A percentile compares a stretch with the other conserved stretches of the same genome.
phyloP scores from a whole-genome alignment of 37 sponge, comb jelly and placozoan species.

The Oscarella lobularis region DNA sequence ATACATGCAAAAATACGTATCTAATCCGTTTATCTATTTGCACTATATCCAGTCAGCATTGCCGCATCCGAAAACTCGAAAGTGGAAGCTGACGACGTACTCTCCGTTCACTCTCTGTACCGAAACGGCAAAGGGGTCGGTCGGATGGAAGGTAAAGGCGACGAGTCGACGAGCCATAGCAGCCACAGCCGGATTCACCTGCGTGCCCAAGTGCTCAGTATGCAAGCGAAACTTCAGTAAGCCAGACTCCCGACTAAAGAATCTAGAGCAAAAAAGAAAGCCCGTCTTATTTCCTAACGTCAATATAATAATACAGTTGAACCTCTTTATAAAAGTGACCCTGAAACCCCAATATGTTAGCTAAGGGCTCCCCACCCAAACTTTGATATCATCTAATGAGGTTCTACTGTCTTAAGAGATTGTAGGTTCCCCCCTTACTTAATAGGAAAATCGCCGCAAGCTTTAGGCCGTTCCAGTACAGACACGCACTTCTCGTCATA shows the following conservation, averaged over 20 bases:
- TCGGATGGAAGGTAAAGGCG: slow-evolving; percentile 88
- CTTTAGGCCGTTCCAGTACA: slow-evolving; percentile 65
- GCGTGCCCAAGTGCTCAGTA: not conserved
- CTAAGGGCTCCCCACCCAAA: too few relatives aligned
- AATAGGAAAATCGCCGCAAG: slow-evolving; percentile 7
- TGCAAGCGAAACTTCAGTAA: not conserved
- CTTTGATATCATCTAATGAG: too few relatives aligned
- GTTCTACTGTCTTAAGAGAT: too few relatives aligned
- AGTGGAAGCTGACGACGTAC: slow-evolving; percentile 61
- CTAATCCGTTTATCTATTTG: too few relatives aligned
- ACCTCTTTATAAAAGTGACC: not conserved
- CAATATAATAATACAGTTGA: not conserved
- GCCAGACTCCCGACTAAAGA: slow-evolving; percentile 5
- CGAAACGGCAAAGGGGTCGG: slow-evolving; percentile 81
- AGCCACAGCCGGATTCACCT: not conserved
- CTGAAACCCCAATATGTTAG: too few relatives aligned
- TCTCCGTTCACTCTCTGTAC: slow-evolving; percentile 60
- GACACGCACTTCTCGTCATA: slow-evolving; percentile 91
- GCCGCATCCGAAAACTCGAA: not conserved
- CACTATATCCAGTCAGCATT: not conserved
- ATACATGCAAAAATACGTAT: too few relatives aligned
- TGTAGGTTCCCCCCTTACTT: slow-evolving; percentile 3
- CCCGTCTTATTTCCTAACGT: not conserved
- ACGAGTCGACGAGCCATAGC: slow-evolving; percentile 34
- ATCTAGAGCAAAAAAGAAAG: not conserved